Conservation (phyloP, 2,888 invertebrate genomes). For the Cryptus viduatorius region DNA sequence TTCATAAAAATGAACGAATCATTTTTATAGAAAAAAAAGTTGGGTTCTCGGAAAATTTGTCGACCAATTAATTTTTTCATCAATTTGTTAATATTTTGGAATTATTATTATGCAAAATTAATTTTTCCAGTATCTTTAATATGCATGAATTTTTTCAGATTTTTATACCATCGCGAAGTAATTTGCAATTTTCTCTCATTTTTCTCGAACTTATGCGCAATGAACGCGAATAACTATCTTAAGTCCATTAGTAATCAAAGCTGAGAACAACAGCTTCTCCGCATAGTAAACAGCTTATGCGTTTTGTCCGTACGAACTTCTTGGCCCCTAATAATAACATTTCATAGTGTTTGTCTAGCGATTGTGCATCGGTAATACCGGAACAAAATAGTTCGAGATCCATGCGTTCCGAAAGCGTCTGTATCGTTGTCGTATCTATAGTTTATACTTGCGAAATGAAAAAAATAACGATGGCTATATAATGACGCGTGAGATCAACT, state of each 20-base stretch:
- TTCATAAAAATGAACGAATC: too few relatives aligned
- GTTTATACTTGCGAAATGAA: slow-evolving; percentile 46
- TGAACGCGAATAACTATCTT: too few relatives aligned
- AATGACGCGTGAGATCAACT: slow-evolving; percentile 15
- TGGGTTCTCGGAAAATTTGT: too few relatives aligned
- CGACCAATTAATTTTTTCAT: too few relatives aligned
- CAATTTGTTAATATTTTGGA: too few relatives aligned
- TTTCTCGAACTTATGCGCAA: too few relatives aligned
- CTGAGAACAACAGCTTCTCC: not conserved
- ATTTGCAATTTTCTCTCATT: too few relatives aligned
- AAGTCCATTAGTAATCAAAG: not conserved
- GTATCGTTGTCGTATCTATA: slow-evolving; percentile 9
- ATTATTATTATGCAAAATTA: too few relatives aligned
- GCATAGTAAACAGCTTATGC: not conserved
- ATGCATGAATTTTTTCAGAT: too few relatives aligned
- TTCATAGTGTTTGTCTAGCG: slow-evolving; percentile 24
- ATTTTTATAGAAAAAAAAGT: too few relatives aligned
- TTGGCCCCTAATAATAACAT: slow-evolving; percentile 23
- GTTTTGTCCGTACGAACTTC: not conserved
- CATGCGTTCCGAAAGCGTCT: slow-evolving; percentile 45
- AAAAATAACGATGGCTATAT: slow-evolving; percentile 40
- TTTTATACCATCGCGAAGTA: too few relatives aligned
- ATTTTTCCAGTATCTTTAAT: too few relatives aligned
- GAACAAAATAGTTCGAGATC: slow-evolving; percentile 60
- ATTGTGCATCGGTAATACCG: slow-evolving; percentile 47